A percentile compares a stretch with the other conserved stretches of the same genome.
These are phyloP conservation scores for Enteromius anoplus DNA, from an alignment of 2,797 vertebrate genomes.

Conservation along the genomic window DNA sequence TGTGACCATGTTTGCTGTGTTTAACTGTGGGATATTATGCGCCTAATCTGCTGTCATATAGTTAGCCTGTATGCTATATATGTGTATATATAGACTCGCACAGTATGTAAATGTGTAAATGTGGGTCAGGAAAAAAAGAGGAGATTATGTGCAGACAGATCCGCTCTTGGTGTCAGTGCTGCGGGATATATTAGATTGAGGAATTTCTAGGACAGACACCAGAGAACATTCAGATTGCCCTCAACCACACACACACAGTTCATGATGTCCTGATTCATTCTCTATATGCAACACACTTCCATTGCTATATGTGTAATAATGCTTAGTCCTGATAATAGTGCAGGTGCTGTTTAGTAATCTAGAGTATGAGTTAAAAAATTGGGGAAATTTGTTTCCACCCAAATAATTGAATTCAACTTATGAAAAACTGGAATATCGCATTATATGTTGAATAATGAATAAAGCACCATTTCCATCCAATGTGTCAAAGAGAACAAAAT, in stretches of 20 bases:
- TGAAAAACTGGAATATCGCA: no score
- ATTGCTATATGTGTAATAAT: background rate
- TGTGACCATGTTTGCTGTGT: background rate
- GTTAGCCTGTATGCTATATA: constrained; percentile 10
- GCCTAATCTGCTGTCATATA: background rate
- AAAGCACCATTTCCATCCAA: no score
- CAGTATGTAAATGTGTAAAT: constrained; percentile 39
- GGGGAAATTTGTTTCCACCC: background rate
- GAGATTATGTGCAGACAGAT: constrained; percentile 62
- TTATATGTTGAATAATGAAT: no score
- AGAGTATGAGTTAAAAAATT: background rate
- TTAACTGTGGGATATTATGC: constrained; percentile 21
- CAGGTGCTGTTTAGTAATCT: background rate
- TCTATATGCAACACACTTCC: background rate
- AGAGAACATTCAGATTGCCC: constrained; percentile 49
- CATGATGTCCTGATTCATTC: constrained; percentile 38
- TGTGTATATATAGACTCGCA: constrained; percentile 25
- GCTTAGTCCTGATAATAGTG: background rate
- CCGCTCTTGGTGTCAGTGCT: constrained; percentile 53
- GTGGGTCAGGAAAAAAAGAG: constrained; percentile 57
- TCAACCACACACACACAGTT: constrained; percentile 34
- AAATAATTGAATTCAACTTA: no score
- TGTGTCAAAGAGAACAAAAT: no score
- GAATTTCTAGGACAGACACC: constrained; percentile 60
- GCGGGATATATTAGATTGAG: constrained; percentile 60